Evolutionary conservation across 2,113 vertebrate genomes (phyloP).

Genomic region (Barbus barbus): DNA sequence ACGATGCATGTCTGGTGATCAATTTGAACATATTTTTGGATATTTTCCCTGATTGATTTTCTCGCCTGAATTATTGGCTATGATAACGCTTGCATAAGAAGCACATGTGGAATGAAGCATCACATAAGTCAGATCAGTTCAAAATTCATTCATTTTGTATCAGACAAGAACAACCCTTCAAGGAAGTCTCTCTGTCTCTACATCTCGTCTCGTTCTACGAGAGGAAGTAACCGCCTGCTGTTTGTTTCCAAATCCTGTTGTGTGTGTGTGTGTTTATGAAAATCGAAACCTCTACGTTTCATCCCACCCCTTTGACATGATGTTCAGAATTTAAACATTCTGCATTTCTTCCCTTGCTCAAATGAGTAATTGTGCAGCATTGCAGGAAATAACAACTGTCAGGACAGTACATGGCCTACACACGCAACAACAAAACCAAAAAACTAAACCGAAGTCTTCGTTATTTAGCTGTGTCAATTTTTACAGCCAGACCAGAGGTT

Average conservation of each 20-base stretch:
- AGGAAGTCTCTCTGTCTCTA: neutral
- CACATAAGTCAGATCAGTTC: neutral
- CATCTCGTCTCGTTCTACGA: neutral
- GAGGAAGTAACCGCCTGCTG: constrained; percentile 20
- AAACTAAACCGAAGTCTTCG: neutral
- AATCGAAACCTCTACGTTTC: constrained; percentile 46
- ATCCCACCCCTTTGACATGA: constrained; percentile 35
- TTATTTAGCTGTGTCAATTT: constrained; percentile 28
- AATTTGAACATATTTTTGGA: neutral
- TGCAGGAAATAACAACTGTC: constrained; percentile 40
- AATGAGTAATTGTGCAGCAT: constrained; percentile 42
- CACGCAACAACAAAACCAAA: neutral
- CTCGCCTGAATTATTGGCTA: neutral
- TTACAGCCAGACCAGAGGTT: constrained; percentile 10
- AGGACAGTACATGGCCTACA: neutral
- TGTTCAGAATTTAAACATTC: constrained; percentile 49
- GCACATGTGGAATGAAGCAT: neutral
- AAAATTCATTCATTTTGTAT: neutral
- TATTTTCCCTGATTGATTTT: neutral
- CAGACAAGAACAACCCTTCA: neutral
- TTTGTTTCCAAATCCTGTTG: constrained; percentile 37
- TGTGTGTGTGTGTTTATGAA: constrained; percentile 49
- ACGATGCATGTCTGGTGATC: neutral
- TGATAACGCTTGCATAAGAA: neutral
- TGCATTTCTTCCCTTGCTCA: constrained; percentile 24